Percentiles rank a stretch among this genome's conserved stretches.
phyloP scores from a whole-genome alignment of 1,140 invertebrate species.

The Drosophila tristis region DNA sequence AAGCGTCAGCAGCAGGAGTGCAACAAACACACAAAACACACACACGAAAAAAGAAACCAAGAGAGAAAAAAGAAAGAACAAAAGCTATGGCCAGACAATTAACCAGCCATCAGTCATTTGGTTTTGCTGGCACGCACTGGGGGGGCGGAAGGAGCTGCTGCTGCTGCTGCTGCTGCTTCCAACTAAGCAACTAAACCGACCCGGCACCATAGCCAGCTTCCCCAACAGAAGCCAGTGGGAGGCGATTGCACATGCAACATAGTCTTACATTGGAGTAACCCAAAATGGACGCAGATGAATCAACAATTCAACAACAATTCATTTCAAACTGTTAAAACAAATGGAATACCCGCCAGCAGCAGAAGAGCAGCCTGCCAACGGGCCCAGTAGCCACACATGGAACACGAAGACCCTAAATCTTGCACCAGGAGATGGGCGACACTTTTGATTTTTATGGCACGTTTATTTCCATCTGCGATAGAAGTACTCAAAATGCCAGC shows the following conservation, averaged over 20 bases:
- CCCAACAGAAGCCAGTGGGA: slow-evolving; percentile 25
- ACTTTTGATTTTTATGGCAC: no score
- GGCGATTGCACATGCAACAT: slow-evolving; percentile 8
- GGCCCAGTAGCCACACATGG: no score
- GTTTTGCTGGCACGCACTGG: slow-evolving; percentile 62
- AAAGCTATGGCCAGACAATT: slow-evolving; percentile 79
- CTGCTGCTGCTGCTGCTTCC: slow-evolving; percentile 14
- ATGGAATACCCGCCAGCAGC: no score
- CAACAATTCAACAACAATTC: no score
- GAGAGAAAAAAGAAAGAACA: slow-evolving; percentile 47
- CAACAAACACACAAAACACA: slow-evolving; percentile 36
- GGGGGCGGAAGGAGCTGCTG: slow-evolving; percentile 28
- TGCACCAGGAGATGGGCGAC: no score
- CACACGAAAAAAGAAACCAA: slow-evolving; percentile 5
- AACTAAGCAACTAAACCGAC: slow-evolving; percentile 4
- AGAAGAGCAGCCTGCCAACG: no score
- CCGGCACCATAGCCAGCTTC: slow-evolving; percentile 5
- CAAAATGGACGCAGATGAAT: no score
- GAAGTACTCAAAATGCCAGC: no score
- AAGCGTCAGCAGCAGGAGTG: slow-evolving; percentile 70
- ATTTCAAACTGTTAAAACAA: no score
- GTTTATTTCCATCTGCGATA: no score
- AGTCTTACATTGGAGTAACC: no score
- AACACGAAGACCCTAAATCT: no score
- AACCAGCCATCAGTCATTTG: slow-evolving; percentile 81